Base-by-base conservation (phyloP, 2,888 invertebrate genomes). In the Aphrophora alni region DNA sequence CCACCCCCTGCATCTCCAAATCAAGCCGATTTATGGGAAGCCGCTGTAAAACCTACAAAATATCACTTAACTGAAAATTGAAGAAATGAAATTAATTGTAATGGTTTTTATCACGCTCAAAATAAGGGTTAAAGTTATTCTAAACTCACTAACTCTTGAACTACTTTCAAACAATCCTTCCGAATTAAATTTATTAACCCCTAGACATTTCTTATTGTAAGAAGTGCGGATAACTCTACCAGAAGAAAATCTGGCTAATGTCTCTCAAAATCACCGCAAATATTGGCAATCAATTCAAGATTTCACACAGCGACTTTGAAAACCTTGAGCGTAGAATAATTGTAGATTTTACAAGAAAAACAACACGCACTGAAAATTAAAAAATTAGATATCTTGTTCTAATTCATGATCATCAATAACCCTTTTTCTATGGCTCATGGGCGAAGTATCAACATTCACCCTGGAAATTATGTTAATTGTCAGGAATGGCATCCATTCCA, bases 201-300 rank as follows among this genome's bases (percentile, higher is more conserved):
- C 87, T 10, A 86, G 84, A 24, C 86, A 87, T 83, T 86, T 87
- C 79, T 80, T 87, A 0, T 81, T 86, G 12, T 85, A 85, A 8
- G 33, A 51, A 24, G 77, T 86, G 4, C 76, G 85, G 0, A 80
- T 33, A 8, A 70, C 79, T 0, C 74, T 86, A 0, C 86, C 86
- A 12, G 85, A 85, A 59, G 84, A 85, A 0, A 69, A 81, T 7
- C 28, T 86, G 0, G 12, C 38, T 0, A 83, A 86, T 0, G 0
- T n/a, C 0, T 78, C 84, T 0, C 21, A 69, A 0, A 79, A 82
- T 21, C 82, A 84, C 0, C 81, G 85, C 0, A 74, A 80, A 0
- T 81, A 85, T n/a, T 87, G 86, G 85, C 84, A 87, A 76, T 75
- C 82, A 14, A 51, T 85, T 5, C 85, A 85, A 76, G 81, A 81